A percentile compares a stretch with the other conserved stretches of the same genome.
phyloP scores from a whole-genome alignment of 2,113 vertebrate genomes.

The Dicerorhinus sumatrensis region DNA sequence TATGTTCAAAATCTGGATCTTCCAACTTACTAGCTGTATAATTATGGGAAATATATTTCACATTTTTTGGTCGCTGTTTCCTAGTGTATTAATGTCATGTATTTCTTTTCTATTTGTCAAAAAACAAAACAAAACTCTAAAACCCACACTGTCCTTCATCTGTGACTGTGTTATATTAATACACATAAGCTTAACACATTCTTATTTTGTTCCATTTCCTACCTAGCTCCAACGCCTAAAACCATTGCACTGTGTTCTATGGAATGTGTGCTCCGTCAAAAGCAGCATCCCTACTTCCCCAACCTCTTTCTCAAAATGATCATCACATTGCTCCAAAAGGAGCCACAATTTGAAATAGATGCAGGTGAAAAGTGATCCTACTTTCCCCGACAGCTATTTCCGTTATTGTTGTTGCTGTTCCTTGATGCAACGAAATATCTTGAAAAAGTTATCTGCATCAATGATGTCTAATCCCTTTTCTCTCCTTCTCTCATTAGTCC shows the following conservation, averaged over 20 bases:
- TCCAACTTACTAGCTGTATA: not conserved
- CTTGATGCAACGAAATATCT: not conserved
- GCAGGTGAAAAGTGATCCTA: not conserved
- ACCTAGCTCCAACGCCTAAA: not conserved
- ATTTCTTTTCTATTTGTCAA: not conserved
- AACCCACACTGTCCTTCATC: not conserved
- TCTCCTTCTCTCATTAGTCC: not conserved
- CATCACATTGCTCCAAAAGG: not conserved
- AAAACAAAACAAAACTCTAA: not conserved
- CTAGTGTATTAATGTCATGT: not conserved
- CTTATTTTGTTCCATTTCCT: not conserved
- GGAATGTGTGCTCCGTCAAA: not conserved
- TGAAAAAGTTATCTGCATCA: not conserved
- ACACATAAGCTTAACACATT: not conserved
- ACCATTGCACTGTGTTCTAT: not conserved
- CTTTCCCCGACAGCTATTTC: not conserved
- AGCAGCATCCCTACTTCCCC: not conserved
- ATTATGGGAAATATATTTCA: not conserved
- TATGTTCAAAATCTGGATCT: not conserved
- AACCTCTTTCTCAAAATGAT: not conserved
- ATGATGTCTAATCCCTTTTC: not conserved
- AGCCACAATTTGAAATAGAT: not conserved
- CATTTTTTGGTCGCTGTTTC: not conserved
- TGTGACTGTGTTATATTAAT: not conserved
- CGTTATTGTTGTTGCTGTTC: not conserved